phyloP scores from a whole-genome alignment of 2,888 invertebrate genomes.

The Plutella xylostella region DNA sequence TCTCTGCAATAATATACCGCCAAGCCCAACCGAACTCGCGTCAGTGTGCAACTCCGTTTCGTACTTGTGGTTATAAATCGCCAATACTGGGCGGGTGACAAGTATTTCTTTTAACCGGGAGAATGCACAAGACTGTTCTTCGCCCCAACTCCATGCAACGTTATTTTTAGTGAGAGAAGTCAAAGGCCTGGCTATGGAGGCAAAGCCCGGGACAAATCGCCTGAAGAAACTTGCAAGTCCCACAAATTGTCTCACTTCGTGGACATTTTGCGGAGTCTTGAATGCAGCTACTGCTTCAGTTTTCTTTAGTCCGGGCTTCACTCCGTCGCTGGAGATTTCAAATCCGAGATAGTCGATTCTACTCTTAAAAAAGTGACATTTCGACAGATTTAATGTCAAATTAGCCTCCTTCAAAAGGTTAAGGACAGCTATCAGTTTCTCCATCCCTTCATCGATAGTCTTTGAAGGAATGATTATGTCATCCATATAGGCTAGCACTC shows the following conservation, averaged over 20 bases:
- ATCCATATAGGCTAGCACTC: background rate
- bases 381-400: slow-evolving; percentile 21
- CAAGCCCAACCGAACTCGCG: slow-evolving; percentile 25
- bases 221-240: slow-evolving; percentile 26
- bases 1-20: slow-evolving; percentile 28
- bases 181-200: slow-evolving; percentile 21
- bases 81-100: slow-evolving; percentile 22
- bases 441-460: background rate
- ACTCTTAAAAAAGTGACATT: slow-evolving; percentile 23
- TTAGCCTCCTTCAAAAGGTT: slow-evolving; percentile 21
- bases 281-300: slow-evolving; percentile 16
- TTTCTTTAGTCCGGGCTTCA: slow-evolving; percentile 19
- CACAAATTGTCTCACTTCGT: slow-evolving; percentile 23
- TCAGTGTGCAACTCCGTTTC: slow-evolving; percentile 31
- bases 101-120: slow-evolving; percentile 20
- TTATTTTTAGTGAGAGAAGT: slow-evolving; percentile 18
- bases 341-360: slow-evolving; percentile 23
- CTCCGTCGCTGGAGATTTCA: slow-evolving; percentile 18
- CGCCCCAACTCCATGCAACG: slow-evolving; percentile 17
- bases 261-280: slow-evolving; percentile 17
- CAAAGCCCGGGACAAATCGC: slow-evolving; percentile 23
- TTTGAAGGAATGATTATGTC: background rate
- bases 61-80: slow-evolving; percentile 21
- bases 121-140: slow-evolving; percentile 21
- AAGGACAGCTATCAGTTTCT: background rate